A percentile compares a stretch with the other conserved stretches of the same genome.
These are phyloP conservation scores for Stichopus horrens DNA, from an alignment of 53 echinoderm and acorn worm species.

Conservation along the genomic window DNA sequence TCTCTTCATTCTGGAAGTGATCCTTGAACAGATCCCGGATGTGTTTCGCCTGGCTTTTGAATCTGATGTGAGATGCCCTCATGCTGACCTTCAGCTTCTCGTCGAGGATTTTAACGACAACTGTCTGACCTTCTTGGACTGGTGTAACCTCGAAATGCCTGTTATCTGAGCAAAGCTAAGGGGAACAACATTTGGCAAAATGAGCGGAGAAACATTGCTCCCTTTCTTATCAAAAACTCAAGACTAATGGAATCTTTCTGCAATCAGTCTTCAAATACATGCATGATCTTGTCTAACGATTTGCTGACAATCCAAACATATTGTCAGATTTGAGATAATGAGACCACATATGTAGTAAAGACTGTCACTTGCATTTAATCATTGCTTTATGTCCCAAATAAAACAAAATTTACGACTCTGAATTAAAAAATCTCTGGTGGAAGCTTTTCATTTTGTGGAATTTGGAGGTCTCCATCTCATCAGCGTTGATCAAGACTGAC, in stretches of 20 bases:
- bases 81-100: not conserved
- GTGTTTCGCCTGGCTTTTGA: not conserved
- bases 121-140: not conserved
- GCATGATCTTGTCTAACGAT: not conserved
- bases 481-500: no score
- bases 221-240: not conserved
- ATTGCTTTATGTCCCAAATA: no score
- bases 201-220: not conserved
- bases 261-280: no score
- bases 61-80: not conserved
- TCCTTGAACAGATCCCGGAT: conserved; percentile 15
- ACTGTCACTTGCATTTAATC: no score
- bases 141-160: not conserved
- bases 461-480: no score
- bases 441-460: no score
- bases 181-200: not conserved
- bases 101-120: not conserved
- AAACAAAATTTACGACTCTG: no score
- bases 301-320: not conserved
- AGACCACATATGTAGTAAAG: no score
- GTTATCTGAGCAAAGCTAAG: not conserved
- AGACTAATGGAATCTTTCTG: no score
- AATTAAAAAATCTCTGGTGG: no score
- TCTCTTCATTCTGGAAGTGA: conserved; percentile 12
- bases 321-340: no score